A percentile compares a stretch with the other conserved stretches of the same genome.
Evolutionary conservation across 2,888 invertebrate species (phyloP).

Genomic region (Carabus problematicus): DNA sequence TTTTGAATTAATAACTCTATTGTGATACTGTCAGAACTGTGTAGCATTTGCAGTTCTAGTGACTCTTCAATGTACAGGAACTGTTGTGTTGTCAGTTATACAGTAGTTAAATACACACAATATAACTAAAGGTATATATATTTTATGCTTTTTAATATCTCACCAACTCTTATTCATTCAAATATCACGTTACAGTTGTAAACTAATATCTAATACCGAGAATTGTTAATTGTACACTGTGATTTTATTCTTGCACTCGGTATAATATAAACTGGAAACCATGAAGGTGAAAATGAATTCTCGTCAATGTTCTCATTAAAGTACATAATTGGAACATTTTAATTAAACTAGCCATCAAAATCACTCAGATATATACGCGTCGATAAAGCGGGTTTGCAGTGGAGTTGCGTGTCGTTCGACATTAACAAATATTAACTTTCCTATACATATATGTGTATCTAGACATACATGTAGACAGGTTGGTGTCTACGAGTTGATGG

Average conservation of each 20-base stretch:
- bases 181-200: not conserved
- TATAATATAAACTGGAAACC: too few species aligned
- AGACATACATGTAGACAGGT: not conserved
- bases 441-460: not conserved
- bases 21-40: not conserved
- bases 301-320: too few species aligned
- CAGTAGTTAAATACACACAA: too few species aligned
- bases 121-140: too few species aligned
- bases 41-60: too few species aligned
- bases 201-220: not conserved
- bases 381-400: not conserved
- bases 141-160: too few species aligned
- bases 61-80: too few species aligned
- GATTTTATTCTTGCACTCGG: too few species aligned
- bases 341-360: slow-evolving; percentile 24
- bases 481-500: not conserved
- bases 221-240: too few species aligned
- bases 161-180: too few species aligned
- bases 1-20: slow-evolving; percentile 20
- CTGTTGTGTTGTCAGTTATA: too few species aligned
- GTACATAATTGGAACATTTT: slow-evolving; percentile 26
- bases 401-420: not conserved
- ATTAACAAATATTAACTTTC: not conserved
- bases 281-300: too few species aligned
- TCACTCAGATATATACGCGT: slow-evolving; percentile 17